Percentiles rank a stretch among this genome's conserved stretches.
phyloP scores from a whole-genome alignment of 2,113 vertebrate genomes.

The Hemiprocne comata region DNA sequence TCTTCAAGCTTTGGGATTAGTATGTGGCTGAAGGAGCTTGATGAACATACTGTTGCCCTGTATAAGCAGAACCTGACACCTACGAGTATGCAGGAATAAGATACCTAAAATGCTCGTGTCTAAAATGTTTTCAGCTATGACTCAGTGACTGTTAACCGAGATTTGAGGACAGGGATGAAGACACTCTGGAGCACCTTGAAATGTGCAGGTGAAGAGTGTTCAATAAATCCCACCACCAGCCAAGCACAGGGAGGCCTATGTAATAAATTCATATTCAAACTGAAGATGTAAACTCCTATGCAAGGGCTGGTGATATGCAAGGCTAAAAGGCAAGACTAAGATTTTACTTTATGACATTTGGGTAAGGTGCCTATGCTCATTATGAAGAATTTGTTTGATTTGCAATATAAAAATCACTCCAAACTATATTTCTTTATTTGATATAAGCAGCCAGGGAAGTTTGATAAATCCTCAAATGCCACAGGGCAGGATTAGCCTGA shows the following conservation, averaged over 20 bases:
- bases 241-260: background rate
- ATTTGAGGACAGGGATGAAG: background rate
- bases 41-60: background rate
- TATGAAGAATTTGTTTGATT: background rate
- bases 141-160: background rate
- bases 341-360: background rate
- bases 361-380: background rate
- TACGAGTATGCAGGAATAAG: background rate
- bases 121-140: background rate
- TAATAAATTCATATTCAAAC: background rate
- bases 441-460: background rate
- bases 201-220: background rate
- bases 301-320: background rate
- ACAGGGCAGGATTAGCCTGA: background rate
- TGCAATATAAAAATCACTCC: background rate
- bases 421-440: background rate
- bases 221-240: background rate
- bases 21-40: background rate
- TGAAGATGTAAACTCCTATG: background rate
- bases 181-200: background rate
- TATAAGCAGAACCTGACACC: background rate
- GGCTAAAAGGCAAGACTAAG: background rate
- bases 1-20: background rate
- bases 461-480: background rate
- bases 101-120: background rate